Conservation (phyloP, 2,797 vertebrate genomes). For the Nasua narica region DNA sequence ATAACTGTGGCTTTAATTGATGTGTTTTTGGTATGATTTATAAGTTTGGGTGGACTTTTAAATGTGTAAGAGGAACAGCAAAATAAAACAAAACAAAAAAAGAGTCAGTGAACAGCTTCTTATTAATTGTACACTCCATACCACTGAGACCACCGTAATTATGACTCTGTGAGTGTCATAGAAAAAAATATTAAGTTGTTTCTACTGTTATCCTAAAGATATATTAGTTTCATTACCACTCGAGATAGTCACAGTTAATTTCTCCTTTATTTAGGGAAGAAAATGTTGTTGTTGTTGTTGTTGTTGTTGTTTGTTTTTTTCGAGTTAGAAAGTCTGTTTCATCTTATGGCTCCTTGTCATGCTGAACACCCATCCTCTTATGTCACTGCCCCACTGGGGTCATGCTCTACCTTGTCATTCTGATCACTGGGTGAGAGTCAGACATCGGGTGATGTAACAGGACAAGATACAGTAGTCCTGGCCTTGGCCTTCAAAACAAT, state of each 20-base stretch:
- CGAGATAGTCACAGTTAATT: background rate
- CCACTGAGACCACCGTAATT: background rate
- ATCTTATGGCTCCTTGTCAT: background rate
- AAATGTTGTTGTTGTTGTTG: too few relatives aligned
- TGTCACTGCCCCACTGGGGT: background rate
- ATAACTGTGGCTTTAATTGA: background rate
- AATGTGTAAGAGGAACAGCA: slow-evolving; percentile 3
- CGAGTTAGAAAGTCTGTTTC: background rate
- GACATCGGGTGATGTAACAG: background rate
- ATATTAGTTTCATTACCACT: background rate
- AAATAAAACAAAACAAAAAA: background rate
- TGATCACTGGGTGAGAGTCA: too few relatives aligned
- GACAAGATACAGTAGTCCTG: background rate
- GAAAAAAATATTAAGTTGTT: background rate
- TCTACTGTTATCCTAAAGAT: background rate
- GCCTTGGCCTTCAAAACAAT: background rate
- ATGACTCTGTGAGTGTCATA: background rate
- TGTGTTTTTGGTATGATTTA: background rate
- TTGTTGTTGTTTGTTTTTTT: too few relatives aligned
- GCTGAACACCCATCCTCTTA: background rate
- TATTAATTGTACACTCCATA: background rate
- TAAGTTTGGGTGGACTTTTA: slow-evolving; percentile 41
- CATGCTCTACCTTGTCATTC: background rate
- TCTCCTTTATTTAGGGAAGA: background rate
- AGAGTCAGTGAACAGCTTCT: background rate